These are phyloP conservation scores for Rhagoletis pomonella DNA, from an alignment of 1,140 invertebrate species.

Conservation along the genomic window DNA sequence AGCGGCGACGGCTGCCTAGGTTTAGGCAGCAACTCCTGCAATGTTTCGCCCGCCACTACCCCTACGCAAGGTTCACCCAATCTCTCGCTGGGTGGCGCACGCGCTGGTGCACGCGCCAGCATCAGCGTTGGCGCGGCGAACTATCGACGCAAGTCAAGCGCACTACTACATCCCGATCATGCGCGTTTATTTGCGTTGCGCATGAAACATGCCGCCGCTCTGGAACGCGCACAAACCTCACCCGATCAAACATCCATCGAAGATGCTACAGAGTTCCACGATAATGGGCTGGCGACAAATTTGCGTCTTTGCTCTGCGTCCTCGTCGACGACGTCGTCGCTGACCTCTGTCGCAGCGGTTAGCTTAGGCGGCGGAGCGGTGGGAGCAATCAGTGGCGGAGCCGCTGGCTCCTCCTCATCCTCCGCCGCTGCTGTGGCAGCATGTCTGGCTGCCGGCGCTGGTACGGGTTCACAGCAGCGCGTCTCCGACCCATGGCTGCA, in stretches of 20 bases:
- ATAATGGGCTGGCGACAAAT: slow-evolving; percentile 69
- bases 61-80: slow-evolving; percentile 74
- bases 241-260: slow-evolving; percentile 73
- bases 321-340: slow-evolving; percentile 78
- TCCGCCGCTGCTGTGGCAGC: slow-evolving; percentile 71
- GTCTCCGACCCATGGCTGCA: slow-evolving; percentile 74
- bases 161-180: slow-evolving; percentile 81
- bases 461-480: slow-evolving; percentile 75
- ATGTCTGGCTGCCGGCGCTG: slow-evolving; percentile 62
- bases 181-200: slow-evolving; percentile 76
- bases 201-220: slow-evolving; percentile 76
- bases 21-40: slow-evolving; percentile 68
- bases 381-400: slow-evolving; percentile 57
- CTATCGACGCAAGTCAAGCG: slow-evolving; percentile 77
- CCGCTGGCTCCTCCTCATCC: slow-evolving; percentile 64
- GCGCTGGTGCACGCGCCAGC: slow-evolving; percentile 66
- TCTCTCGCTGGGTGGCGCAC: slow-evolving; percentile 69
- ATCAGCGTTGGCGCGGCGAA: slow-evolving; percentile 66
- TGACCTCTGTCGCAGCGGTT: slow-evolving; percentile 76
- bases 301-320: slow-evolving; percentile 73
- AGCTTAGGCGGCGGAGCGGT: slow-evolving; percentile 71
- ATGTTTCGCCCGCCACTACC: slow-evolving; percentile 71
- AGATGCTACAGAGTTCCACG: slow-evolving; percentile 72
- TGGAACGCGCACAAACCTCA: slow-evolving; percentile 71
- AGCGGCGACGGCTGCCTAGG: slow-evolving; percentile 50